These are phyloP conservation scores for Chrysolina americana DNA, from an alignment of 2,888 invertebrate species.

Conservation along the genomic window DNA sequence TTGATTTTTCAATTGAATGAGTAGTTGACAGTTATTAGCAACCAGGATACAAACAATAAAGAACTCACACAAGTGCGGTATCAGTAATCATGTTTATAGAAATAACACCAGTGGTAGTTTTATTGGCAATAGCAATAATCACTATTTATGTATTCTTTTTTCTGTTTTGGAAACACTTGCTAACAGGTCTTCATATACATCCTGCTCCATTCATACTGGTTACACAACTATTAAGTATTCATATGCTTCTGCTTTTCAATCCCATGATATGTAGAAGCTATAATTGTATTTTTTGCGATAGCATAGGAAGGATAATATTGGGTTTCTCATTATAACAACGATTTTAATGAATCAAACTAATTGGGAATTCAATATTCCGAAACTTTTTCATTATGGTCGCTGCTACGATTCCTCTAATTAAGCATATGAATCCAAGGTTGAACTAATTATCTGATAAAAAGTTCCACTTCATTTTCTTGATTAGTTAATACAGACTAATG, in stretches of 20 bases:
- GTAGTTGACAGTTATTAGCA: neutral
- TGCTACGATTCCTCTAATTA: constrained; percentile 16
- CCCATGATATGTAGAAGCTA: neutral
- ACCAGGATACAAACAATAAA: neutral
- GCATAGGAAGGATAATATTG: constrained; percentile 19
- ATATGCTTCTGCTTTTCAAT: neutral
- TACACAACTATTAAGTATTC: neutral
- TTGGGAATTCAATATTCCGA: constrained; percentile 40
- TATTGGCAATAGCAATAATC: too few species aligned
- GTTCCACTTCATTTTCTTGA: constrained; percentile 8
- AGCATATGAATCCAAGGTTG: constrained; percentile 19
- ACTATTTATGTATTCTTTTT: too few species aligned
- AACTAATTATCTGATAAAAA: constrained; percentile 20
- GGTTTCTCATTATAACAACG: constrained; percentile 35
- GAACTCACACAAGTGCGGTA: neutral
- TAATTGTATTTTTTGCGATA: neutral
- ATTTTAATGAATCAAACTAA: constrained; percentile 43
- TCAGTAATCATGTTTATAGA: neutral
- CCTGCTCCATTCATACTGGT: neutral
- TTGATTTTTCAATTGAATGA: neutral
- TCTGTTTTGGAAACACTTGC: too few species aligned
- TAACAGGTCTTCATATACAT: neutral
- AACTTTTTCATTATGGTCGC: constrained; percentile 30
- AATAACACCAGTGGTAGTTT: too few species aligned
- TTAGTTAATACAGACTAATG: constrained; percentile 15